Conservation (phyloP, 2,797 vertebrate species). For the Capromys pilorides region DNA sequence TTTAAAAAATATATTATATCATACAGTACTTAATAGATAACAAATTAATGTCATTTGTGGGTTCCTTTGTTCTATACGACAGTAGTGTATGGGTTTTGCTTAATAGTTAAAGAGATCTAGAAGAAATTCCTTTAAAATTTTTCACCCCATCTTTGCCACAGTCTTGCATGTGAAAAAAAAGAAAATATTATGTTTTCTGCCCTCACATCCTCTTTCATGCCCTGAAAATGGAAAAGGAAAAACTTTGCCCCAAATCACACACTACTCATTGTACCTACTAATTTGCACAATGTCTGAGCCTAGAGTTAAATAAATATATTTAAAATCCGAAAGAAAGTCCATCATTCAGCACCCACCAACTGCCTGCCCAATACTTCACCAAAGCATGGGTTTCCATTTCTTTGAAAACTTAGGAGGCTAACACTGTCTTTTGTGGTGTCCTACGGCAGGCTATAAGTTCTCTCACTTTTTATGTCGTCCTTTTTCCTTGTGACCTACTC, state of each 20-base stretch:
- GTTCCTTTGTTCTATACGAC: not conserved
- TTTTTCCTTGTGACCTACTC: conserved; percentile 1
- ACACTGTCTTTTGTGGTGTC: conserved; percentile 41
- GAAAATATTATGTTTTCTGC: not conserved
- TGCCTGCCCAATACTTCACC: conserved; percentile 12
- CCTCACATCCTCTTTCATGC: not conserved
- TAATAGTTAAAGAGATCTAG: not conserved
- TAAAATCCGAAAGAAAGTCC: conserved; percentile 61
- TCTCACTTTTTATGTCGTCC: not conserved
- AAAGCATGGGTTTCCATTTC: not conserved
- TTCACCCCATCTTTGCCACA: not conserved
- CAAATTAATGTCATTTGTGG: not conserved
- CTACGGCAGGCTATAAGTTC: not conserved
- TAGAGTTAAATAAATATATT: conserved; percentile 44
- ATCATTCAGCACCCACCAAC: conserved; percentile 30
- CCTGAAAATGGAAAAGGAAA: conserved; percentile 13
- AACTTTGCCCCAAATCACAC: conserved; percentile 37
- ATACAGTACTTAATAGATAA: not conserved
- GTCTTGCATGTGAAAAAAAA: not conserved
- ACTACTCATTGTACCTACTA: conserved; percentile 16
- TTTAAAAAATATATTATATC: not conserved
- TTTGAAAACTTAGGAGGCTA: not conserved
- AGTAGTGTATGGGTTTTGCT: not conserved
- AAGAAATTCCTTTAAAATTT: not conserved
- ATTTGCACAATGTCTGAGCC: conserved; percentile 49